Base-by-base conservation (phyloP, 2,797 vertebrate genomes). In the Spinibarbus caldwelli region DNA sequence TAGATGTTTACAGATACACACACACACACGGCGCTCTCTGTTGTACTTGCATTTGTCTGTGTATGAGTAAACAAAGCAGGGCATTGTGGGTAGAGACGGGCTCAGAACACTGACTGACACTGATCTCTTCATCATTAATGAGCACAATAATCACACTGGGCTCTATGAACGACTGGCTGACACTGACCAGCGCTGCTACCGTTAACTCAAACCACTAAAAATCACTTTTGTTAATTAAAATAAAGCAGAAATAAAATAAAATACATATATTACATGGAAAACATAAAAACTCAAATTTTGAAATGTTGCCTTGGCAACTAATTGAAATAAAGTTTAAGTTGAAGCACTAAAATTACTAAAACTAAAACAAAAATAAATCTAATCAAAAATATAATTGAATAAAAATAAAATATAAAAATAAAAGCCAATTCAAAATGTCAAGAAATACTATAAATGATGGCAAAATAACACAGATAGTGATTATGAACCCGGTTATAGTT, bases 41-140 rank as follows among this genome's bases (percentile, higher is more conserved):
- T 87, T 86, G 81, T 83, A 68, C 64, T 59, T n/a, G 41, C 26
- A 59, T 54, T 31, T 66, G 76, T 82, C 41, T 64, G 64, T 67
- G 43, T 29, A 17, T 26, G 5, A 23, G 21, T 80, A 52, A 66
- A 85, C 68, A 84, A 57, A 84, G 80, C 77, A 41, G 76, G 29
- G 70, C 81, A 83, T 78, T 83, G 75, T 77, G 59, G 70, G 68
- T 78, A 8, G 21, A 38, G 68, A 84, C 47, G 43, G 14, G 45
- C 80, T 72, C 62, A 83, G 70, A 31, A 85, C 84, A 71, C 57
- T 78, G 71, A 82, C 54, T 64, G 73, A 31, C 54, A 75, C 62
- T 34, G 36, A 80, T 26, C 64, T 17, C 41, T 73, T 83, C 47
- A 84, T 73, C n/a, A 78, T 73, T 5, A 73, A 76, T 43, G 68